Evolutionary conservation across 2,888 invertebrate genomes (phyloP), one percentile per base, ranked within the genome.

Genomic region (Eupithecia inturbata): DNA sequence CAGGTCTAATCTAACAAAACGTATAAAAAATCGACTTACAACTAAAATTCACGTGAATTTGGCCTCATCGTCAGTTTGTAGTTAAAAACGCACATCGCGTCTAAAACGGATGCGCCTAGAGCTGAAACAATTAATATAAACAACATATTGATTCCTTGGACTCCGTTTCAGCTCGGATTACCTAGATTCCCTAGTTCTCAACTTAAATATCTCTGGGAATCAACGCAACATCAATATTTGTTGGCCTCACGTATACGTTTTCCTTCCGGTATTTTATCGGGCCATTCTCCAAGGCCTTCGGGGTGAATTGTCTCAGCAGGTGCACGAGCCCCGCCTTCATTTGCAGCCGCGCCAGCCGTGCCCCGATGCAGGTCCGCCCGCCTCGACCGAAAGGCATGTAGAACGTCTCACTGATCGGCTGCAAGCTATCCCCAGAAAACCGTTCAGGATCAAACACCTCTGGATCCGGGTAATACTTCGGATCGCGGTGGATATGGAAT

Each of bases 391-490:
- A 90, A n/a, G 89, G 88, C 75, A 88, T 75, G 79, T 84, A 89
- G 26, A 83, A 84, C 71, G 82, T 84, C 26, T 76, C 71, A 19
- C 67, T 77, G 49, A 70, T n/a, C n/a, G 57, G 64, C 64, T 57
- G 68, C n/a, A 69, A 22, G 36, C 66, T 45, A 16, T 87, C 87
- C 0, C 83, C 81, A 9, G 81, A 75, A 78, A 90, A 91, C 68
- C 93, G 85, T 3, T 93, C 91, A 2, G 94, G 94, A 73, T 92
- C 86, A 78, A 93, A 95, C 2, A 84, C 85, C 67, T 91, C 87
- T 0, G 95, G 95, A 19, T 95, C 84, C 0, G 90, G 87, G 75
- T 88, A 94, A 78, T 90, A 88, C 62, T 90, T 84, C 0, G 91
- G 87, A 75, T 95, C 95, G 57, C 88, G 87, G 72, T 95, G 95